Base-by-base conservation (phyloP, 2,797 vertebrate species). In the Psittacula derbiana region DNA sequence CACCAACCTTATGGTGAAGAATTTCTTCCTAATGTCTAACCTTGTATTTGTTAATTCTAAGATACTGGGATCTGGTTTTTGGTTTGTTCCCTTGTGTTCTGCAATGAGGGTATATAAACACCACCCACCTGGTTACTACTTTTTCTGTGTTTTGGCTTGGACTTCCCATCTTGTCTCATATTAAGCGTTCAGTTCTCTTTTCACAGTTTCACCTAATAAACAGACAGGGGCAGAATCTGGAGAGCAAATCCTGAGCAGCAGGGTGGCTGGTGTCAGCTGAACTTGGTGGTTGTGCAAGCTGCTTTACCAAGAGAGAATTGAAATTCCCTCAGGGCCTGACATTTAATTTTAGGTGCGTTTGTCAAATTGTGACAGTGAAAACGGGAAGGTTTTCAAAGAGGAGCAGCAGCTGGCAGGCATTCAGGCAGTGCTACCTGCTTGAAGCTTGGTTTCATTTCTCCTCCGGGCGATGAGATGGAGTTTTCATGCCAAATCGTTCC, bases 131-230 rank as follows among this genome's bases (percentile, higher is more conserved):
- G 7, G 18, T 61, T 40, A 38, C 41, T 44, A 2, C 28, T 70
- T 62, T 24, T 86, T 62, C 47, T 84, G 15, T 7, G 31, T 57
- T 82, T 86, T 41, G n/a, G 33, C 46, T 41, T 87, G 64, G 38
- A 47, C 38, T 92, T 88, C 11, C 16, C 0, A 0, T 28, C 58
- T 86, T 2, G 0, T 52, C 40, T 67, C 33, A 41, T 30, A 33
- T 2, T 16, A 92, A 65, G 25, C 14, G 21, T 60, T 76, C 40
- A 5, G 21, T 83, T 66, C 52, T 67, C 23, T 28, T 89, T 67
- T 81, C 78, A 49, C 6, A n/a, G 66, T 40, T 78, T 89, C 78
- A 73, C 21, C 5, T 17, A 27, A 25, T 25, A 25, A 53, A 64
- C 61, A 52, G 50, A 20, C 4, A 72, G 46, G 6, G 43, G 27